Base-by-base conservation (phyloP, 2,113 vertebrate genomes). In the Notiomystis cincta region DNA sequence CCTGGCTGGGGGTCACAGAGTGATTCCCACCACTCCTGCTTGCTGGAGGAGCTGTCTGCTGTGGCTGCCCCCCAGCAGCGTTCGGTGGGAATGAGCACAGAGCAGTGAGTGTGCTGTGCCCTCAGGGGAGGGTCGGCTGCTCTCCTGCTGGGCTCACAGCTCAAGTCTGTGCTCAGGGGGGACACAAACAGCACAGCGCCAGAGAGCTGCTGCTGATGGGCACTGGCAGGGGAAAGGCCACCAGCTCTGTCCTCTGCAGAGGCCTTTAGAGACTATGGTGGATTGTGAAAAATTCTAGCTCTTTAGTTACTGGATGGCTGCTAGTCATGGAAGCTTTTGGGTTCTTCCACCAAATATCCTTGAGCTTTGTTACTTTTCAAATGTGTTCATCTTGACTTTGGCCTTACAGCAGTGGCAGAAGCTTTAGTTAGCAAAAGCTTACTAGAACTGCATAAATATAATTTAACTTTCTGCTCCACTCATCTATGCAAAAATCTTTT, bases 71-170 rank as follows among this genome's bases (percentile, higher is more conserved):
- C 14, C 28, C 53, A 40, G 53, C 70, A 70, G 65, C 21, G 8
- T 90, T 96, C 35, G 56, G 23, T 8, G 27, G 47, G 62, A 35
- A 67, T 69, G 75, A 80, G 90, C 89, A 77, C 23, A 67, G 65
- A 42, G 53, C 5, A 15, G 37, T 0, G 13, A 37, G 47, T 4
- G 1, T 1, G 0, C 48, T 42, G 20, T 50, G 12, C 44, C 69
- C 58, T 64, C 54, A 13, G n/a, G 56, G 38, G 31, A 64, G 51
- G 53, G 44, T 42, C 65, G 42, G 35, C 42, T 42, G 1, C 37
- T 48, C 51, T 8, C 3, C 24, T 37, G 61, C 48, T 72, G 33
- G 30, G 54, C 47, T 18, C 76, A 44, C 31, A 78, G 3, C 1
- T 69, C 37, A 48, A 24, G 22, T 44, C 56, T 27, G 1, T 44